Base-by-base conservation (phyloP, 2,888 invertebrate genomes). In the Lottia scabra region DNA sequence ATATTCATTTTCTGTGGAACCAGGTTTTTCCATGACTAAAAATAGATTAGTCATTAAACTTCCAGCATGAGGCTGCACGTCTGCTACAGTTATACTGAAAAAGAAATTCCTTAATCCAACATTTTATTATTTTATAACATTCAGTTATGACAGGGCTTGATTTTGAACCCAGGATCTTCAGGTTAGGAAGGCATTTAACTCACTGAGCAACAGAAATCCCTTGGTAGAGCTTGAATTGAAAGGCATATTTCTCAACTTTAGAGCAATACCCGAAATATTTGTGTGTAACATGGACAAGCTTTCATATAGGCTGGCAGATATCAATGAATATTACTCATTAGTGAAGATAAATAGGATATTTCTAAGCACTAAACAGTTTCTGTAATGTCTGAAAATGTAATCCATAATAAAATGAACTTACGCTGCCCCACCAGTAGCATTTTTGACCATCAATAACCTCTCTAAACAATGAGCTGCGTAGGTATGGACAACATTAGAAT, bases 381-480 rank as follows among this genome's bases (percentile, higher is more conserved):
- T 13, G 3, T 16, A n/a, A 38, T 30, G 43, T 63, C 63, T 5
- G 63, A 27, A 19, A 48, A 19, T 3, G 5, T 44, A 56, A 16
- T 62, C 10, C 44, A 44, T 12, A 44, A 1, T 16, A 67, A 27
- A 23, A 64, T 16, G 6, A 38, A 86, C 87, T 83, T 79, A 87
- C 87, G 82, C 78, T 19, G 84, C 75, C 15, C 74, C 72, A 30
- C 85, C 84, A 38, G 81, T 81, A 10, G 80, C 74, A 16, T 76
- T 92, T 74, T 93, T 93, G 89, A 97, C 93, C 16, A 93, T 93
- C 0, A 98, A 89, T 75, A 98, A 92, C 45, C 87, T 96, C 88
- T 99, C 99, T 48, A 98, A 91, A 0, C 95, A 93, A 88, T 95
- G 95, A 8, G 98, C 98, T 0, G 97, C 96, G 91, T 99, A 99